Percentiles rank a stretch among this genome's conserved stretches.
These are phyloP conservation scores for Neopipo cinnamomea DNA, from an alignment of 2,113 vertebrate genomes.

Conservation along the genomic window DNA sequence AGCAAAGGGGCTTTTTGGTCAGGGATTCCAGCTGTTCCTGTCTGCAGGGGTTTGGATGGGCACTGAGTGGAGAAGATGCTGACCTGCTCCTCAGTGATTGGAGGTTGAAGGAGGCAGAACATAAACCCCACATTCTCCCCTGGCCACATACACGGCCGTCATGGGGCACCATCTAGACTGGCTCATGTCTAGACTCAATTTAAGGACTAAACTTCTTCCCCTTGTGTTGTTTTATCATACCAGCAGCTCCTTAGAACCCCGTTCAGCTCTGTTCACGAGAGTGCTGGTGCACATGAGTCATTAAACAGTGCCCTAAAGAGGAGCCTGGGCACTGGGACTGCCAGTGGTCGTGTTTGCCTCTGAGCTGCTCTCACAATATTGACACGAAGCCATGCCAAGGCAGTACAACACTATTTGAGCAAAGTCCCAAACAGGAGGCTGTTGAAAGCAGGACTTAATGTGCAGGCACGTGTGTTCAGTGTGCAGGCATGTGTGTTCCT, in stretches of 20 bases:
- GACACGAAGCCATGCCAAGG: background rate
- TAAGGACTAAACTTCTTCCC: background rate
- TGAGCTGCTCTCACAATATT: slow-evolving; percentile 43
- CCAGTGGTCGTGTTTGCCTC: background rate
- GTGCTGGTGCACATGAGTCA: background rate
- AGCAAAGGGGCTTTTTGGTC: background rate
- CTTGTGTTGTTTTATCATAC: background rate
- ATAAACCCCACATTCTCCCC: background rate
- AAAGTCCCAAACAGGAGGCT: background rate
- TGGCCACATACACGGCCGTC: background rate
- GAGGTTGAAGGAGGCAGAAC: background rate
- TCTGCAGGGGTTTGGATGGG: background rate
- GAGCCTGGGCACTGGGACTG: background rate
- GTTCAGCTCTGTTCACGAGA: background rate
- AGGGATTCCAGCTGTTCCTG: background rate
- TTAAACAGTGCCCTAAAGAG: background rate
- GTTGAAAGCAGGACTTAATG: background rate
- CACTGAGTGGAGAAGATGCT: background rate
- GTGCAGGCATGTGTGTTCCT: background rate
- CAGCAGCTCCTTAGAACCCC: background rate
- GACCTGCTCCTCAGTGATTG: background rate
- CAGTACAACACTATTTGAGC: background rate
- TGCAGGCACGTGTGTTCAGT: background rate
- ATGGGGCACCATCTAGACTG: background rate
- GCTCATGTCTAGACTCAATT: background rate